These are phyloP conservation scores for Idaea straminata DNA, from an alignment of 2,888 invertebrate genomes.

Conservation along the genomic window DNA sequence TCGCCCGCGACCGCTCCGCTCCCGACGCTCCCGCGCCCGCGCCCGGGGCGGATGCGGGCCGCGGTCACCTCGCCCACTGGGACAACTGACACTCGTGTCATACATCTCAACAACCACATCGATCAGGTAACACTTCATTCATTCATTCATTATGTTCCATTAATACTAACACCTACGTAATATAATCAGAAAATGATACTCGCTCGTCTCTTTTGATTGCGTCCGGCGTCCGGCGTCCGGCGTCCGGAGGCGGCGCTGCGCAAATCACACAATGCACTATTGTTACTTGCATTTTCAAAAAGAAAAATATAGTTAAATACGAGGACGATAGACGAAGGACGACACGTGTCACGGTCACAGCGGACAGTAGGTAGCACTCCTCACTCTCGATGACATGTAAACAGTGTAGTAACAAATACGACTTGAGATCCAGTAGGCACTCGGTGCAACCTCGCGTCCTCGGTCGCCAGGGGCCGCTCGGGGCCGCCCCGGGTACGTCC, in stretches of 20 bases:
- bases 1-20: neutral
- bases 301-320: neutral
- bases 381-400: too few species aligned
- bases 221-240: neutral
- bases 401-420: too few species aligned
- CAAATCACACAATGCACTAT: neutral
- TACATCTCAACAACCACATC: neutral
- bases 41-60: neutral
- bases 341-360: too few species aligned
- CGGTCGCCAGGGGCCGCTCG: too few species aligned
- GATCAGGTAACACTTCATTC: neutral
- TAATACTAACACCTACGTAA: neutral
- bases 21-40: conserved; percentile 2
- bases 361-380: too few species aligned
- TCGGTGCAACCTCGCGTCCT: too few species aligned
- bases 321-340: neutral
- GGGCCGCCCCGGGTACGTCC: too few species aligned
- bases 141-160: neutral
- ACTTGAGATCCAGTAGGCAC: too few species aligned
- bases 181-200: neutral
- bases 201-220: neutral
- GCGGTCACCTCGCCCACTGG: neutral
- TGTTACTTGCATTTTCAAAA: neutral
- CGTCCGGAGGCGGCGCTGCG: too few species aligned
- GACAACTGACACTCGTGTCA: neutral